Percentiles rank a stretch among this genome's conserved stretches.
These are phyloP conservation scores for Pterobdella sp. DNA, from an alignment of 2,888 invertebrate species.

Conservation along the genomic window DNA sequence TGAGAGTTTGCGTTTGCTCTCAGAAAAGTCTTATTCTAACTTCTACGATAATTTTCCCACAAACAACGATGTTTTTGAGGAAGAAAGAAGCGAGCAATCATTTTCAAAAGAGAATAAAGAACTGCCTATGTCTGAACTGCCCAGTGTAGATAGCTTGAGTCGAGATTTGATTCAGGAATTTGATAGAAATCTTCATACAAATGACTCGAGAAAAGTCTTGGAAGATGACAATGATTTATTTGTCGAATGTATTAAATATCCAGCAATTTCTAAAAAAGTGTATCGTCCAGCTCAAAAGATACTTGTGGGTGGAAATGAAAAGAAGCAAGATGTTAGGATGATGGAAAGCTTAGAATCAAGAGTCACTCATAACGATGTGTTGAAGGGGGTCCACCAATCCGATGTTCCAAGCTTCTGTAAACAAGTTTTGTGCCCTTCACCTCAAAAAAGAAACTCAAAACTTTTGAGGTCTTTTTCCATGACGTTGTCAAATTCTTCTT, in stretches of 20 bases:
- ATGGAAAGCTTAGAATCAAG: background rate
- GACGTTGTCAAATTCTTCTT: background rate
- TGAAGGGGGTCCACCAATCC: no score
- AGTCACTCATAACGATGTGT: no score
- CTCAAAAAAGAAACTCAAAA: no score
- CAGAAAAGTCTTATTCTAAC: background rate
- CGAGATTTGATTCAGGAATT: background rate
- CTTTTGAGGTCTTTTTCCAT: background rate
- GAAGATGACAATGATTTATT: background rate
- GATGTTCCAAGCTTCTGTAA: no score
- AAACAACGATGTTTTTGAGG: background rate
- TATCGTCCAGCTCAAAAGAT: background rate
- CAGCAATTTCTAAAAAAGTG: background rate
- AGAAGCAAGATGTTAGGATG: background rate
- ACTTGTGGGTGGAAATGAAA: background rate
- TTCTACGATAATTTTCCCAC: background rate
- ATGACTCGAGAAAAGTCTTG: background rate
- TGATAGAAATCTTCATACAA: background rate
- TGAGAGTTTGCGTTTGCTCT: background rate
- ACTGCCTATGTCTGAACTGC: background rate
- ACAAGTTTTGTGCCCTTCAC: no score
- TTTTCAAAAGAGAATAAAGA: background rate
- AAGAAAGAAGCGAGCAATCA: background rate
- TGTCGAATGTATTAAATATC: background rate
- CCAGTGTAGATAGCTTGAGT: background rate